phyloP scores from a whole-genome alignment of 2,888 invertebrate species.

The Tachystola acroxantha region DNA sequence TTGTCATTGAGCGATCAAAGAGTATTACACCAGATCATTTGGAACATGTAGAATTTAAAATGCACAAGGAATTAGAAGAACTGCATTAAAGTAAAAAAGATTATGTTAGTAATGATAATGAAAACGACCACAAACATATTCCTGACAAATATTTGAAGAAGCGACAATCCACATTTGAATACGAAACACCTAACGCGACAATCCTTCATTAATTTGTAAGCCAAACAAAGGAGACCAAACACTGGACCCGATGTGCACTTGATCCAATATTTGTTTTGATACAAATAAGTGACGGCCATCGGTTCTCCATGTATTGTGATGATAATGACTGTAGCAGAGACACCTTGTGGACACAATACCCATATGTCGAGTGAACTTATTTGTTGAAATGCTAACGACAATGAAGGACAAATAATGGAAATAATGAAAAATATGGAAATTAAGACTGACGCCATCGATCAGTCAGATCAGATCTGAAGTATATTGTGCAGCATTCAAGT shows the following conservation, averaged over 20 bases:
- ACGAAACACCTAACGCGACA: slow-evolving; percentile 50
- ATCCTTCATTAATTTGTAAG: slow-evolving; percentile 70
- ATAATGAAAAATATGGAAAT: slow-evolving; percentile 10
- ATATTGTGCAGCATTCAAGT: too few relatives aligned
- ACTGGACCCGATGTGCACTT: slow-evolving; percentile 70
- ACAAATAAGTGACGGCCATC: slow-evolving; percentile 69
- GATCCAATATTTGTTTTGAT: slow-evolving; percentile 72
- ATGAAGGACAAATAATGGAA: slow-evolving; percentile 23
- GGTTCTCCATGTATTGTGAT: slow-evolving; percentile 64
- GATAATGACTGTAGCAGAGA: slow-evolving; percentile 55
- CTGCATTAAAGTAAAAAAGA: too few relatives aligned
- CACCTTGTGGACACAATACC: slow-evolving; percentile 55
- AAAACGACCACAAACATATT: slow-evolving; percentile 6
- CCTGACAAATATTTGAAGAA: slow-evolving; percentile 32
- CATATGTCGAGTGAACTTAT: slow-evolving; percentile 29
- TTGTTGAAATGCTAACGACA: slow-evolving; percentile 32
- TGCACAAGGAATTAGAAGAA: too few relatives aligned
- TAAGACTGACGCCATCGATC: too few relatives aligned
- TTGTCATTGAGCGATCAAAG: slow-evolving; percentile 13
- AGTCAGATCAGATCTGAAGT: too few relatives aligned
- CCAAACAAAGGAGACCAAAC: slow-evolving; percentile 57
- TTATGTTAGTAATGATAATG: slow-evolving; percentile 2
- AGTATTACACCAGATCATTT: slow-evolving; percentile 1
- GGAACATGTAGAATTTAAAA: neutral
- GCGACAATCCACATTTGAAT: slow-evolving; percentile 37